Evolutionary conservation across 2,113 vertebrate genomes (phyloP).

Genomic region (Oryctolagus cuniculus): DNA sequence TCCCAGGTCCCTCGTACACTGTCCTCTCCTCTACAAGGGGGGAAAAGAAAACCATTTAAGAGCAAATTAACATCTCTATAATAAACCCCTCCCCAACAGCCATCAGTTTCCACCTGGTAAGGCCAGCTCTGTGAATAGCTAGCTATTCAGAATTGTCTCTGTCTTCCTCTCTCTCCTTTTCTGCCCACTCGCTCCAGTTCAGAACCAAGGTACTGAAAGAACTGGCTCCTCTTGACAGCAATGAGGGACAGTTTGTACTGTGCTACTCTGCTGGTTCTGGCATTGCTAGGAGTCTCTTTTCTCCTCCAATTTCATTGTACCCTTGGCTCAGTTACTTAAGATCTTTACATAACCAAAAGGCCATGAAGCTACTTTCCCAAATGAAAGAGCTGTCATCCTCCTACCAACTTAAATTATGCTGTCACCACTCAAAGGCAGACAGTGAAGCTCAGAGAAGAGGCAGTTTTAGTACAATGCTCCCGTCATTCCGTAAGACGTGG

Average conservation of each 20-base stretch:
- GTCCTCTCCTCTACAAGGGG: not conserved
- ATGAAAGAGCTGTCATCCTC: not conserved
- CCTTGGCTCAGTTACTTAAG: not conserved
- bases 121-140: not conserved
- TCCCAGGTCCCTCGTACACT: no score
- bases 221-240: not conserved
- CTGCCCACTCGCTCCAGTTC: not conserved
- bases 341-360: slow-evolving; percentile 42
- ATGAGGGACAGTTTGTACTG: not conserved
- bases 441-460: not conserved
- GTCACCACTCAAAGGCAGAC: not conserved
- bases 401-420: not conserved
- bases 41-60: not conserved
- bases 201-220: not conserved
- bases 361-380: slow-evolving; percentile 45
- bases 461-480: not conserved
- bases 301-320: not conserved
- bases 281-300: not conserved
- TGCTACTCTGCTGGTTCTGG: not conserved
- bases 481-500: not conserved
- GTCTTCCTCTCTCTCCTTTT: not conserved
- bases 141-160: not conserved
- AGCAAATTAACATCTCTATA: not conserved
- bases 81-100: no score
- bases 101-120: no score